phyloP scores from a whole-genome alignment of 2,888 invertebrate species.

The Heterodera filipjevi region DNA sequence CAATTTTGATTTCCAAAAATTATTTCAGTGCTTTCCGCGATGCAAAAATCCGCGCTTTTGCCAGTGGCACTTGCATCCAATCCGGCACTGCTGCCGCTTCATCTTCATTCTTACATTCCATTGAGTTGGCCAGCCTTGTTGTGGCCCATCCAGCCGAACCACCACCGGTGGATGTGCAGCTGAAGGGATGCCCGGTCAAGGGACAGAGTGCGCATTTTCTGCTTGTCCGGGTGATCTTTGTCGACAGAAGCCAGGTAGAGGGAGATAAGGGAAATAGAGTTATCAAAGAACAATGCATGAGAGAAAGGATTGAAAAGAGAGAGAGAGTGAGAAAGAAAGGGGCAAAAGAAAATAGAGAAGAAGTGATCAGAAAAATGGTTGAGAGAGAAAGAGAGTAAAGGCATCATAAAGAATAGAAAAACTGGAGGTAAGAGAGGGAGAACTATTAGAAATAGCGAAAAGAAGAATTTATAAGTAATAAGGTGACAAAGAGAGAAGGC shows the following conservation, averaged over 20 bases:
- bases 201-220: slow-evolving; percentile 16
- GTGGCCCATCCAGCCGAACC: slow-evolving; percentile 3
- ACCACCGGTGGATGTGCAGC: slow-evolving; percentile 13
- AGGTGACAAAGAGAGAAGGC: no score
- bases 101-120: not conserved
- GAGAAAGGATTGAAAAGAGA: slow-evolving; percentile 5
- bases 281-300: no score
- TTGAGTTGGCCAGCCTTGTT: slow-evolving; percentile 15
- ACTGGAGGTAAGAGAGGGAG: no score
- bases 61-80: not conserved
- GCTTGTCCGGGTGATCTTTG: slow-evolving; percentile 21
- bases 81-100: not conserved
- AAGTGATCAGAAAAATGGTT: no score
- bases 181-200: not conserved
- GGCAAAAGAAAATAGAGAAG: no score
- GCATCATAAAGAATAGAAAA: no score
- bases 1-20: no score
- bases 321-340: no score
- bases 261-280: not conserved
- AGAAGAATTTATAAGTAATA: no score
- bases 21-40: slow-evolving; percentile 22
- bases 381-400: no score
- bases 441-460: no score
- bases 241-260: slow-evolving; percentile 20
- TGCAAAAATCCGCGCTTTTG: slow-evolving; percentile 17